phyloP scores from a whole-genome alignment of 2,113 vertebrate genomes.

The Acrocephalus arundinaceus region DNA sequence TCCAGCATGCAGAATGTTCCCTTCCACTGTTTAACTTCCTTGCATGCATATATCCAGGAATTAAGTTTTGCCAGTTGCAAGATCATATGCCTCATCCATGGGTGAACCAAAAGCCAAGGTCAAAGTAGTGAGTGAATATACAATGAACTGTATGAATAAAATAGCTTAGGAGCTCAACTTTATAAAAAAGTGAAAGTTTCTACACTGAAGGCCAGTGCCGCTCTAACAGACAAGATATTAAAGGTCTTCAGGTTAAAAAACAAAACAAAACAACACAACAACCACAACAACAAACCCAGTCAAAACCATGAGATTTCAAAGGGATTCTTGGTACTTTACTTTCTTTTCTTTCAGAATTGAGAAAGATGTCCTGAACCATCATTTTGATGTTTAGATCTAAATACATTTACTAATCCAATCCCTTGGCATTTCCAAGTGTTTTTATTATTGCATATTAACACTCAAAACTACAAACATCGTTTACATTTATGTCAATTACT shows the following conservation, averaged over 20 bases:
- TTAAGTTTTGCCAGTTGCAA: not conserved
- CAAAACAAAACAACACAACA: no score
- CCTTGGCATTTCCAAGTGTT: not conserved
- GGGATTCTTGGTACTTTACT: not conserved
- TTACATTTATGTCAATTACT: not conserved
- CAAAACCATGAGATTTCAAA: not conserved
- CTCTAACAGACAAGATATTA: not conserved
- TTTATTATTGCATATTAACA: not conserved
- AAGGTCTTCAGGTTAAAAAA: not conserved
- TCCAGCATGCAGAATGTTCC: not conserved
- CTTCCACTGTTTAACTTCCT: not conserved
- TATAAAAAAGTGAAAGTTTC: not conserved
- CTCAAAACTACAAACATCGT: not conserved
- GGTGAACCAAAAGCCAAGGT: not conserved
- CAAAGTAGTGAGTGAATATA: not conserved
- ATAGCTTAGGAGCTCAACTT: not conserved
- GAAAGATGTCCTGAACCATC: not conserved
- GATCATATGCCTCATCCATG: not conserved
- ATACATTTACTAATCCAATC: not conserved
- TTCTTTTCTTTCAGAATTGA: not conserved
- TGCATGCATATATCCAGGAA: not conserved
- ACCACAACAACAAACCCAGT: rapidly evolving
- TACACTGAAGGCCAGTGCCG: not conserved
- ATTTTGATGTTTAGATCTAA: not conserved
- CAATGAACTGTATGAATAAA: not conserved